phyloP scores from a whole-genome alignment of 2,113 vertebrate species.

The Paratilapia polleni region DNA sequence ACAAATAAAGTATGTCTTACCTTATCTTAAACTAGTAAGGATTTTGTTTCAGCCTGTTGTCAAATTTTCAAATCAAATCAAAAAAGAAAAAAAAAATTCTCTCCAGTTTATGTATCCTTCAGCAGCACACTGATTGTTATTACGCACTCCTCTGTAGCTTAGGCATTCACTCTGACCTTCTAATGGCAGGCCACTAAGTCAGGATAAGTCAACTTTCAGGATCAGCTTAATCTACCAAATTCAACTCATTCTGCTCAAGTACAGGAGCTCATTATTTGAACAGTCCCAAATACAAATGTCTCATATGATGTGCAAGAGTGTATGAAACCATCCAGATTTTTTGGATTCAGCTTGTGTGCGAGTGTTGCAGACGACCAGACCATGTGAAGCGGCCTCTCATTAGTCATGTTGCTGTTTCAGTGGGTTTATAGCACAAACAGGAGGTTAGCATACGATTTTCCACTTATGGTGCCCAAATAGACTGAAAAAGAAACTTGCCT shows the following conservation, averaged over 20 bases:
- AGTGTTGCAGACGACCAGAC: neutral
- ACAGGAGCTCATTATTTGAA: slow-evolving; percentile 2
- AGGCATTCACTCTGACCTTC: neutral
- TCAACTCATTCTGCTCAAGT: neutral
- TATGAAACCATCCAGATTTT: slow-evolving; percentile 19
- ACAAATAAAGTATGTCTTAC: neutral
- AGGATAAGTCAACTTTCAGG: neutral
- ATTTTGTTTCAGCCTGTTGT: neutral
- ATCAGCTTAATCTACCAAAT: slow-evolving; percentile 1
- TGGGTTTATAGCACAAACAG: slow-evolving; percentile 47
- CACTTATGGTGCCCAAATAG: neutral
- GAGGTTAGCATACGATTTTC: neutral
- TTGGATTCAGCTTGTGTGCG: neutral
- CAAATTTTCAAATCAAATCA: neutral
- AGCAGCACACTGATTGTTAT: neutral
- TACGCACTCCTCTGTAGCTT: neutral
- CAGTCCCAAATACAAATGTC: neutral
- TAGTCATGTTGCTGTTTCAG: slow-evolving; percentile 19
- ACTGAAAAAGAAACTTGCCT: neutral
- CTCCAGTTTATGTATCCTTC: slow-evolving; percentile 7
- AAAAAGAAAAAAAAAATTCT: neutral
- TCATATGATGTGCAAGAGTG: neutral
- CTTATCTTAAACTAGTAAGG: neutral
- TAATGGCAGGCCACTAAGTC: neutral
- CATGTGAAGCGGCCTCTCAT: slow-evolving; percentile 23